These are phyloP conservation scores for Chaenodraco wilsoni DNA, from an alignment of 2,797 vertebrate genomes.

Conservation along the genomic window DNA sequence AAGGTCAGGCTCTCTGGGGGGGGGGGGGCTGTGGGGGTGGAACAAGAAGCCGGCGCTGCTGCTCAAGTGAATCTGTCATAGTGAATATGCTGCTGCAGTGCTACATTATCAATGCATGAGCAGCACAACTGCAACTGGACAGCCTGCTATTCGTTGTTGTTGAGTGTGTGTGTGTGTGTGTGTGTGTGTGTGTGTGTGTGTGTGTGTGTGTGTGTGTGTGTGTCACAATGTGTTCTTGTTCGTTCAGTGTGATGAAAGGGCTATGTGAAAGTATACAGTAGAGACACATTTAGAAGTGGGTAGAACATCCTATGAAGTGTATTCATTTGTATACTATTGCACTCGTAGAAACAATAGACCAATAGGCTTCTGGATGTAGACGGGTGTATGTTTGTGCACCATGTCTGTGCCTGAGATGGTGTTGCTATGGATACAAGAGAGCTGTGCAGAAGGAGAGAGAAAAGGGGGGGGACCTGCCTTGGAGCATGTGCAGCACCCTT, in stretches of 20 bases:
- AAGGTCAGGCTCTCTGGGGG: slow-evolving; percentile 68
- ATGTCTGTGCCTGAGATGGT: slow-evolving; percentile 58
- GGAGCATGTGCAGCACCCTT: slow-evolving; percentile 69
- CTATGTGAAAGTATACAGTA: background rate
- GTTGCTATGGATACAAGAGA: slow-evolving; percentile 76
- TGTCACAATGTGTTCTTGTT: slow-evolving; percentile 7
- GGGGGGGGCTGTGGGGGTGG: slow-evolving; percentile 46
- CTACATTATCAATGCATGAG: slow-evolving; percentile 65
- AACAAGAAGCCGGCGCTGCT: slow-evolving; percentile 44
- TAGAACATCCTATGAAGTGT: too few relatives aligned
- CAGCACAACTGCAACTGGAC: slow-evolving; percentile 32
- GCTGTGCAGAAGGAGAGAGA: slow-evolving; percentile 61
- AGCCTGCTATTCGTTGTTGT: slow-evolving; percentile 13
- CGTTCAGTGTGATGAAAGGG: slow-evolving; percentile 5
- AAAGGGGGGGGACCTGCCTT: slow-evolving; percentile 51
- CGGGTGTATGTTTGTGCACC: slow-evolving; percentile 33
- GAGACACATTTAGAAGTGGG: slow-evolving; percentile 11
- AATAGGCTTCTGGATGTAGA: slow-evolving; percentile 19
- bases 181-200: too few relatives aligned
- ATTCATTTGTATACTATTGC: slow-evolving; percentile 11
- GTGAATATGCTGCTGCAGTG: slow-evolving; percentile 66
- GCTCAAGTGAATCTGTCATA: slow-evolving; percentile 53
- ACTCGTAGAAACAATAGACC: slow-evolving; percentile 34
- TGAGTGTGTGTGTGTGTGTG: background rate
- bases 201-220: slow-evolving; percentile 4